Evolutionary conservation across 2,797 vertebrate genomes (phyloP), one percentile per base, ranked within the genome.

Genomic region (Galago senegalensis): DNA sequence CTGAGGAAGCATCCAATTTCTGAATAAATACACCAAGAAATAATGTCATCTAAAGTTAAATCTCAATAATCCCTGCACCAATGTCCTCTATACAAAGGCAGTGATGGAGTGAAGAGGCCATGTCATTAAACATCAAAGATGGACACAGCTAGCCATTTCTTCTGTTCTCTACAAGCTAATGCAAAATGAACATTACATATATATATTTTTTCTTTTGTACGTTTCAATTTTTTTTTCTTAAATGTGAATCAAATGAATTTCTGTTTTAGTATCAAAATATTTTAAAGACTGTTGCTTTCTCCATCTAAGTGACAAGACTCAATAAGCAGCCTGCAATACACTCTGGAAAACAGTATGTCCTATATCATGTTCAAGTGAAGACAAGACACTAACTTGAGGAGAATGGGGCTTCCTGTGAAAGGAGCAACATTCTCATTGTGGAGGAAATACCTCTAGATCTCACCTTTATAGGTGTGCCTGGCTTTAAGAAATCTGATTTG

Each of bases 1-100:
- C 31, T 56, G 46, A 87, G 29, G 60, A 93, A 91, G 86, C 65
- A 65, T 27, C 20, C 53, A 25, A 82, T 93, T 93, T 96, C 87
- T 93, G 61, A 96, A 95, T 65, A 89, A 90, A 94, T 75, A 80
- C 79, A 91, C 46, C 34, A 60, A 87, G 87, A 93, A 92, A 86
- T 46, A 67, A 6, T 60, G 53, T 87, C 88, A 95, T 58, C 69
- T 93, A 75, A 92, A 87, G 90, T 79, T 37, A 43, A 31, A 60
- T 31, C 53, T 61, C 73, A 46, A 40, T 76, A 43, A 56, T 21
- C 10, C 49, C 79, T 29, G 46, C 73, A 70, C 0, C 5, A 40
- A 90, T 85, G 65, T 0, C 0, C 43, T 86, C 70, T 53, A 61
- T 5, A 84, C 31, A 61, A 72, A 75, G 49, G 84, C 79, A 87